Percentiles rank a stretch among this genome's conserved stretches.
Evolutionary conservation across 2,113 vertebrate species (phyloP).

Genomic region (Lasiurus borealis): DNA sequence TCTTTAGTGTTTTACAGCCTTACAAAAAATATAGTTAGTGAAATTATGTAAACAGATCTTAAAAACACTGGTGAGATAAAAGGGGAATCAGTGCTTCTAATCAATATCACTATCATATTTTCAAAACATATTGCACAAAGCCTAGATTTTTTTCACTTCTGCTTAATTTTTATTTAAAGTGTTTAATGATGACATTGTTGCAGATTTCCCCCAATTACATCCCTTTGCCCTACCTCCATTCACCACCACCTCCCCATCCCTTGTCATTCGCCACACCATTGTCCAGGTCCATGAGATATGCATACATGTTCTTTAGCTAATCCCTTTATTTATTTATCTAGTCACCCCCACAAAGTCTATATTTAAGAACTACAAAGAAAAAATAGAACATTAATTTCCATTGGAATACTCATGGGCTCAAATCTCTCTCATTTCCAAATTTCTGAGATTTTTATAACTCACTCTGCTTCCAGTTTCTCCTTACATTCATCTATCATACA

Average conservation of each 20-base stretch:
- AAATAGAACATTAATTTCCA: constrained; percentile 66
- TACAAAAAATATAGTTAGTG: constrained; percentile 13
- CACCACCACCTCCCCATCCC: background rate
- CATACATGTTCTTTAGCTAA: background rate
- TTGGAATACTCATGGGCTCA: constrained; percentile 52
- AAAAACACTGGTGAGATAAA: constrained; percentile 45
- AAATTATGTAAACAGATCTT: constrained; percentile 17
- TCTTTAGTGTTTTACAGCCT: background rate
- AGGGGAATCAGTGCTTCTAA: constrained; percentile 47
- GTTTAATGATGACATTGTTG: no score
- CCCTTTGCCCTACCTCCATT: background rate
- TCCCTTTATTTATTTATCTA: background rate
- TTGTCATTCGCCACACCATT: background rate
- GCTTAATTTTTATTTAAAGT: no score
- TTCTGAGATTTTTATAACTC: constrained; percentile 43
- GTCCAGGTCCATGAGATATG: background rate
- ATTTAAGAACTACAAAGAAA: constrained; percentile 60
- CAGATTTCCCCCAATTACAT: background rate
- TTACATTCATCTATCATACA: background rate
- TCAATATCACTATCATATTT: constrained; percentile 52
- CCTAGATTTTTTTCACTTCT: constrained; percentile 1
- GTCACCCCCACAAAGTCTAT: constrained; percentile 5
- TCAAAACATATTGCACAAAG: constrained; percentile 54
- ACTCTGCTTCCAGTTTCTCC: constrained; percentile 34
- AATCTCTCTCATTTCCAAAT: constrained; percentile 54